Evolutionary conservation across 92 coral and sea anemone species (phyloP).

Genomic region (Porites cylindrica): DNA sequence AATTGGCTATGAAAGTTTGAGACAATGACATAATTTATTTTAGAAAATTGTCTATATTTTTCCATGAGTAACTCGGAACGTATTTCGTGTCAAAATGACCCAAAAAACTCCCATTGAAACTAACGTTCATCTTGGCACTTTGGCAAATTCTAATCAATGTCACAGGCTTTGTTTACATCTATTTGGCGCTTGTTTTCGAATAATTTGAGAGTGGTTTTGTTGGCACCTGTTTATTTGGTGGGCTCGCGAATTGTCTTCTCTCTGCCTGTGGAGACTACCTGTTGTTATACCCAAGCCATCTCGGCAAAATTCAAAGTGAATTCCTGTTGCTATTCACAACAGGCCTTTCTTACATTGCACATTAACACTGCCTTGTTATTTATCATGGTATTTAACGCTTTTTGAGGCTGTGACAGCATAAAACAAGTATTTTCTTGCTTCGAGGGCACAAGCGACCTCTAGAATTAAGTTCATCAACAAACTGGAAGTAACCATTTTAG

Average conservation of each 20-base stretch:
- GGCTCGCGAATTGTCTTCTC: slow-evolving; percentile 20
- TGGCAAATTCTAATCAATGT: no score
- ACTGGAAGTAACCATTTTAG: not conserved
- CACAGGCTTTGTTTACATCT: slow-evolving; percentile 21
- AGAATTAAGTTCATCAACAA: slow-evolving; percentile 18
- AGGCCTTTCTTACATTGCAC: not conserved
- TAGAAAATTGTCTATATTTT: no score
- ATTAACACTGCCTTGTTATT: not conserved
- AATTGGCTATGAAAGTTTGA: no score
- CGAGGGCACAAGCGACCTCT: not conserved
- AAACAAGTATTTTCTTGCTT: not conserved
- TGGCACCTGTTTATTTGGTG: slow-evolving; percentile 31
- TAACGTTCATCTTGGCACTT: not conserved
- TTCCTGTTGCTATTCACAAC: not conserved
- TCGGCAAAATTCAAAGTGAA: slow-evolving; percentile 19
- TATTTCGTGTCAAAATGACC: not conserved
- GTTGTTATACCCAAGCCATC: slow-evolving; percentile 30
- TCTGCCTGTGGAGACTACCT: slow-evolving; percentile 29
- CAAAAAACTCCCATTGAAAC: not conserved
- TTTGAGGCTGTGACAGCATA: not conserved
- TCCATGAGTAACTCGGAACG: not conserved
- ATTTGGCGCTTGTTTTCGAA: not conserved
- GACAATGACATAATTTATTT: no score
- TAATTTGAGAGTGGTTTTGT: slow-evolving; percentile 10
- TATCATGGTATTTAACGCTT: not conserved